These are phyloP conservation scores for Leucopternis melanops DNA, from an alignment of 2,113 vertebrate species.

Conservation along the genomic window DNA sequence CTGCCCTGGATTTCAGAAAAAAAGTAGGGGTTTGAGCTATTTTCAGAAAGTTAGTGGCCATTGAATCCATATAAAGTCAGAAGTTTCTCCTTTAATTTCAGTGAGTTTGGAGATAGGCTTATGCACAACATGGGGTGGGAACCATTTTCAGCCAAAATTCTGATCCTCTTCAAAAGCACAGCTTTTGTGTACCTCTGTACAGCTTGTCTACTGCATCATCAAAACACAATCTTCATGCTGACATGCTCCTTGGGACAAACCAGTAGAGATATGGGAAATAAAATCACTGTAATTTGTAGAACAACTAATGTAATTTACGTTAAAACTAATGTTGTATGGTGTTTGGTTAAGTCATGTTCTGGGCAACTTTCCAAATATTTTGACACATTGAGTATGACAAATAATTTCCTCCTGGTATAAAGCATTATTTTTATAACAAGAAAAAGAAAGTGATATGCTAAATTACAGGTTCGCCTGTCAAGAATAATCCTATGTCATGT, in stretches of 20 bases:
- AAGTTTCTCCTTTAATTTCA: background rate
- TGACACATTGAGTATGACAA: background rate
- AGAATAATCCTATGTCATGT: background rate
- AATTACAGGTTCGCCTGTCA: slow-evolving; percentile 2
- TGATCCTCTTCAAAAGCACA: background rate
- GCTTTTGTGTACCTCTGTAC: background rate
- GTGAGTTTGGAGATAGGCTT: background rate
- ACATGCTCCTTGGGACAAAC: background rate
- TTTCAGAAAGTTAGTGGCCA: background rate
- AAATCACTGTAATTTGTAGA: background rate
- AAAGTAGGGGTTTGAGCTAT: background rate
- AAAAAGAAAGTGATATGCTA: background rate
- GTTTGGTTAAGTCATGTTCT: background rate
- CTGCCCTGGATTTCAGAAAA: background rate
- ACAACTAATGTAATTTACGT: background rate
- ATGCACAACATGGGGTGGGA: background rate
- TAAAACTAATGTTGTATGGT: background rate
- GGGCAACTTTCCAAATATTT: background rate
- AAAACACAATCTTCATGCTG: background rate
- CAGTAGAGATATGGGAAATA: background rate
- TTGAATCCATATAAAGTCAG: background rate
- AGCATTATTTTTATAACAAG: background rate
- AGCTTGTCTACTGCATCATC: background rate
- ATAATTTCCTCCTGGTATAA: background rate
- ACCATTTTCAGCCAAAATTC: background rate